These are phyloP conservation scores for Chromoteleia sp. DNA, from an alignment of 2,888 invertebrate species.

Conservation along the genomic window DNA sequence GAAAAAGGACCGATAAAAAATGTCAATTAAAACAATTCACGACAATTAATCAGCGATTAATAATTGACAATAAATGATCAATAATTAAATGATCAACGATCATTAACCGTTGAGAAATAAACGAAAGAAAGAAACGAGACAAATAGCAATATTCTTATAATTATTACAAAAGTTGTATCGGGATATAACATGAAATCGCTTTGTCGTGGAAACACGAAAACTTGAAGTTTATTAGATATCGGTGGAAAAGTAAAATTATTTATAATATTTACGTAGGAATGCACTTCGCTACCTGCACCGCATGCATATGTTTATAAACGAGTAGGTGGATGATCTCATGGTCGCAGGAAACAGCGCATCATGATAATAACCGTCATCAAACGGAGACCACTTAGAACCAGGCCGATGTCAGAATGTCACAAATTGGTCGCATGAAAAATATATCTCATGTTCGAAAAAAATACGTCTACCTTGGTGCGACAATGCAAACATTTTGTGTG, in stretches of 20 bases:
- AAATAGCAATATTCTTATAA: no score
- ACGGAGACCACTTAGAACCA: slow-evolving; percentile 82
- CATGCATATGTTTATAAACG: slow-evolving; percentile 62
- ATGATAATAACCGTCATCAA: slow-evolving; percentile 84
- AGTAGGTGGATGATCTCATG: slow-evolving; percentile 80
- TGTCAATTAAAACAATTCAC: no score
- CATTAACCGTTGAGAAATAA: no score
- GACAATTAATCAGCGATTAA: no score
- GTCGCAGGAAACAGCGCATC: slow-evolving; percentile 84
- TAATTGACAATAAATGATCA: no score
- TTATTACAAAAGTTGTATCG: no score
- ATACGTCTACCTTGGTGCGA: no score
- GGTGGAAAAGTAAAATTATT: slow-evolving; percentile 38
- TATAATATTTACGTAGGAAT: slow-evolving; percentile 42
- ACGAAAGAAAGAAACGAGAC: no score
- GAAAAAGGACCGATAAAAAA: no score
- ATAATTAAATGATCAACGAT: no score
- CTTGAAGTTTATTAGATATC: background rate
- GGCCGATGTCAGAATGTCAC: slow-evolving; percentile 72
- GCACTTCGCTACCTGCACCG: slow-evolving; percentile 49
- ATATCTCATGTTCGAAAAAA: slow-evolving; percentile 18
- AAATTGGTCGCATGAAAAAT: slow-evolving; percentile 64
- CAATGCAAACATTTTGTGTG: no score
- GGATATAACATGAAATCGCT: no score
- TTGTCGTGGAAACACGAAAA: background rate